phyloP scores from a whole-genome alignment of 2,888 invertebrate genomes.

The Drosophila colorata region DNA sequence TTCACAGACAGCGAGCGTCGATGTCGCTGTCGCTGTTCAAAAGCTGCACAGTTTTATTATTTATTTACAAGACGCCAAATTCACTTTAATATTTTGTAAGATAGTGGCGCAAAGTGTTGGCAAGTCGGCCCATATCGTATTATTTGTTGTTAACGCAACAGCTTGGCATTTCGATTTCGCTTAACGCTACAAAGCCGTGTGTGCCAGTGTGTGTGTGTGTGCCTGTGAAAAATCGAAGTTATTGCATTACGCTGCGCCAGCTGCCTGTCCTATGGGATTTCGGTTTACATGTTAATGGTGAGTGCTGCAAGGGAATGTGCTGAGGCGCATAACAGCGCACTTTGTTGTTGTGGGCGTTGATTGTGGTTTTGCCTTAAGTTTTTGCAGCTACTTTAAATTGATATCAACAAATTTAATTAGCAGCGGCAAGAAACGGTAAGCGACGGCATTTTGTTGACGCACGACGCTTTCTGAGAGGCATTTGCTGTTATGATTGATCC shows the following conservation, averaged over 20 bases:
- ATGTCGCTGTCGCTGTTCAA: slow-evolving; percentile 52
- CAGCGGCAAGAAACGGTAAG: slow-evolving; percentile 53
- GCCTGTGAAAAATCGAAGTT: slow-evolving; percentile 79
- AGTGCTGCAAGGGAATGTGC: slow-evolving; percentile 51
- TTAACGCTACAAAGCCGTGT: slow-evolving; percentile 50
- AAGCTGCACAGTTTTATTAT: slow-evolving; percentile 59
- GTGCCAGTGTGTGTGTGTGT: slow-evolving; percentile 36
- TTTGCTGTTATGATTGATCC: slow-evolving; percentile 74
- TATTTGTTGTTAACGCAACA: slow-evolving; percentile 34
- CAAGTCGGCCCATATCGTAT: slow-evolving; percentile 17
- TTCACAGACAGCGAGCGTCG: slow-evolving; percentile 59
- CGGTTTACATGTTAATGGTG: slow-evolving; percentile 54
- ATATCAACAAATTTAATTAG: slow-evolving; percentile 37
- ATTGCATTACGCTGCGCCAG: slow-evolving; percentile 75
- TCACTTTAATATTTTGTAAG: slow-evolving; percentile 15
- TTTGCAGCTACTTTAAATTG: slow-evolving; percentile 36
- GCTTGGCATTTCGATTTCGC: slow-evolving; percentile 32
- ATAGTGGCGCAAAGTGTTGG: slow-evolving; percentile 20
- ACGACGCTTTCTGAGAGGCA: slow-evolving; percentile 54
- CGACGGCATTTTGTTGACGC: slow-evolving; percentile 72
- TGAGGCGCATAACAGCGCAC: slow-evolving; percentile 15
- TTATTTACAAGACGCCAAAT: slow-evolving; percentile 56
- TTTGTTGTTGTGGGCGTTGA: slow-evolving; percentile 33
- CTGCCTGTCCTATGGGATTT: slow-evolving; percentile 56
- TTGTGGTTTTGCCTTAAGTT: slow-evolving; percentile 21